phyloP scores from a whole-genome alignment of 2,888 invertebrate genomes.

The Mimumesa dahlbomi region DNA sequence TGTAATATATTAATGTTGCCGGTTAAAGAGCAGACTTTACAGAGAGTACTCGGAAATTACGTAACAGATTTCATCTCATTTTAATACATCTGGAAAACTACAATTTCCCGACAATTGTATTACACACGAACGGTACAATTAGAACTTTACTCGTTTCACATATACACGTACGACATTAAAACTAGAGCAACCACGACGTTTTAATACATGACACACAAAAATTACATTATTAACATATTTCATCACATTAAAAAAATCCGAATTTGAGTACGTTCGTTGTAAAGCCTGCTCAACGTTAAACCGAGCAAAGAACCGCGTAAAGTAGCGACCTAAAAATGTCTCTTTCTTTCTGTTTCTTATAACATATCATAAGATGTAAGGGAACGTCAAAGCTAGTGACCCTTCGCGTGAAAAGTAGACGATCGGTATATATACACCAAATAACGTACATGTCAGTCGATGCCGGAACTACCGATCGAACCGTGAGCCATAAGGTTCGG shows the following conservation, averaged over 20 bases:
- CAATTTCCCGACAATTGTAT: too few relatives aligned
- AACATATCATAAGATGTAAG: constrained; percentile 73
- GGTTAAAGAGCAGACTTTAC: constrained; percentile 36
- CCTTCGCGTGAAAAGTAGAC: constrained; percentile 6
- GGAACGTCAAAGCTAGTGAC: constrained; percentile 21
- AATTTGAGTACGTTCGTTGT: not conserved
- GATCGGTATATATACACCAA: constrained; percentile 27
- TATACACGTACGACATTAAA: too few relatives aligned
- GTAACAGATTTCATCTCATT: too few relatives aligned
- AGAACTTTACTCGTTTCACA: too few relatives aligned
- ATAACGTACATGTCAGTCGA: not conserved
- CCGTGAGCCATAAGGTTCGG: constrained; percentile 1
- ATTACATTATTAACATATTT: too few relatives aligned
- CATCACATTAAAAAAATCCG: too few relatives aligned
- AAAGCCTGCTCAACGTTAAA: constrained; percentile 31
- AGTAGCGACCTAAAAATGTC: constrained; percentile 38
- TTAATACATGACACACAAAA: too few relatives aligned
- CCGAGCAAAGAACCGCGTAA: constrained; percentile 27
- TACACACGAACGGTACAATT: too few relatives aligned
- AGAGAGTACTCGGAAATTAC: not conserved
- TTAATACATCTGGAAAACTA: too few relatives aligned
- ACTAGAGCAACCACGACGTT: too few relatives aligned
- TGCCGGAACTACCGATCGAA: not conserved
- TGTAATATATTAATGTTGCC: constrained; percentile 42
- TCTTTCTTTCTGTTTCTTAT: constrained; percentile 60